These are phyloP conservation scores for Heteronetta atricapilla DNA, from an alignment of 2,113 vertebrate genomes.

Conservation along the genomic window DNA sequence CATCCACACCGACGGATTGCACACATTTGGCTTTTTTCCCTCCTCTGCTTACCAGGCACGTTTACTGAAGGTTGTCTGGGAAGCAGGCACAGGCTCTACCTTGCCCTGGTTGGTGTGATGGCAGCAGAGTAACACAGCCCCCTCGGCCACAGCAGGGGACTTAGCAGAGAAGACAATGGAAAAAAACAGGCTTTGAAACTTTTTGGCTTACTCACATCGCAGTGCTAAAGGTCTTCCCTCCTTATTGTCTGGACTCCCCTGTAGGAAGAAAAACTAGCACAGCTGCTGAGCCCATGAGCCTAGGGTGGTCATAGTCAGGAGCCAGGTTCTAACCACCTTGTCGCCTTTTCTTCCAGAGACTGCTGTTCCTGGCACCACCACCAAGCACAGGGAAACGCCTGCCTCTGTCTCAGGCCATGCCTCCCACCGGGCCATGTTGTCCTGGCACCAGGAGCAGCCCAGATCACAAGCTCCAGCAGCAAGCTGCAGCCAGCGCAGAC, in stretches of 20 bases:
- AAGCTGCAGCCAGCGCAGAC: constrained; percentile 17
- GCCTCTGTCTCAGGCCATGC: neutral
- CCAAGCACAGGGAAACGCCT: neutral
- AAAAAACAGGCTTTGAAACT: neutral
- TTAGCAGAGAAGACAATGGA: neutral
- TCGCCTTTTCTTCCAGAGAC: neutral
- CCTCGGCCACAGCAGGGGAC: neutral
- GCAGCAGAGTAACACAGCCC: neutral
- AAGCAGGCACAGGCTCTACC: neutral
- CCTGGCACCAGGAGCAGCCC: neutral
- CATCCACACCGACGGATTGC: neutral
- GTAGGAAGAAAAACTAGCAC: neutral
- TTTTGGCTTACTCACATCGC: neutral
- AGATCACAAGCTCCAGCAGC: neutral
- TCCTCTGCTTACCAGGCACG: neutral
- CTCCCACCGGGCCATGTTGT: accelerated
- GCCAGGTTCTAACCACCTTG: neutral
- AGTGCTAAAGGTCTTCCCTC: neutral
- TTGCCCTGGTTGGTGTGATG: neutral
- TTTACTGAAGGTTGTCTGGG: neutral
- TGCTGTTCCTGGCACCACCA: neutral
- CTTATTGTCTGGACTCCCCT: neutral
- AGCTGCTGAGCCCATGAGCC: neutral
- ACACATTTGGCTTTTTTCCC: neutral
- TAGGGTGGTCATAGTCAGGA: neutral